A percentile compares a stretch with the other conserved stretches of the same genome.
These are phyloP conservation scores for western clawed frog (Xenopus tropicalis) DNA, from an alignment of 2,113 vertebrate genomes.

Conservation along the genomic window DNA sequence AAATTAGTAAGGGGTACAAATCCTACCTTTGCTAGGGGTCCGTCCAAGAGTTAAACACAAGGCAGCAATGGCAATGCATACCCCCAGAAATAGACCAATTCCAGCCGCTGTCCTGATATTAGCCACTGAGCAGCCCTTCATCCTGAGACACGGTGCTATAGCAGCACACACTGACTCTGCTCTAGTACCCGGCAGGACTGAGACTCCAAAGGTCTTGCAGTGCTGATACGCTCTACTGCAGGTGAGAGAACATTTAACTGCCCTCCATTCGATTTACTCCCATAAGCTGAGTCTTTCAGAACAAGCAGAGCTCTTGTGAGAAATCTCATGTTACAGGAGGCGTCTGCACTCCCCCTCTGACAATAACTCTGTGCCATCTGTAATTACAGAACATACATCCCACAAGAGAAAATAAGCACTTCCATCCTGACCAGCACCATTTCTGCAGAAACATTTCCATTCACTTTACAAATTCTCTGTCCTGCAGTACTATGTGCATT, in stretches of 20 bases:
- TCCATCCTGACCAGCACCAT: too few relatives aligned
- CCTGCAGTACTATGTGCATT: too few relatives aligned
- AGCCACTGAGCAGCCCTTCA: constrained; percentile 14
- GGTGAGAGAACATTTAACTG: neutral
- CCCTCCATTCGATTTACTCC: neutral
- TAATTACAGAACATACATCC: too few relatives aligned
- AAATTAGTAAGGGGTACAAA: too few relatives aligned
- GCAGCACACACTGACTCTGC: neutral
- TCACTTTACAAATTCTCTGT: too few relatives aligned
- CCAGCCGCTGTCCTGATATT: constrained; percentile 11
- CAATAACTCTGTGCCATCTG: neutral
- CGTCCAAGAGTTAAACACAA: constrained; percentile 26
- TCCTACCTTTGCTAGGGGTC: constrained; percentile 23
- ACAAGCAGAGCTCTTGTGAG: neutral
- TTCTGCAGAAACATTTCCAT: too few relatives aligned
- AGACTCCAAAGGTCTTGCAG: neutral
- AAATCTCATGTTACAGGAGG: constrained; percentile 22
- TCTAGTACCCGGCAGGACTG: neutral
- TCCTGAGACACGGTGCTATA: neutral
- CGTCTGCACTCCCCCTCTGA: neutral
- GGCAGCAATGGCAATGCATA: constrained; percentile 10
- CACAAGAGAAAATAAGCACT: too few relatives aligned
- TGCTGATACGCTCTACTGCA: neutral
- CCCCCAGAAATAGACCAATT: constrained; percentile 16
- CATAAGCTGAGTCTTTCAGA: constrained; percentile 13